Percentiles rank a stretch among this genome's conserved stretches.
Evolutionary conservation across 2,888 invertebrate genomes (phyloP).

Genomic region (Sinopyrophorus schimmeli): DNA sequence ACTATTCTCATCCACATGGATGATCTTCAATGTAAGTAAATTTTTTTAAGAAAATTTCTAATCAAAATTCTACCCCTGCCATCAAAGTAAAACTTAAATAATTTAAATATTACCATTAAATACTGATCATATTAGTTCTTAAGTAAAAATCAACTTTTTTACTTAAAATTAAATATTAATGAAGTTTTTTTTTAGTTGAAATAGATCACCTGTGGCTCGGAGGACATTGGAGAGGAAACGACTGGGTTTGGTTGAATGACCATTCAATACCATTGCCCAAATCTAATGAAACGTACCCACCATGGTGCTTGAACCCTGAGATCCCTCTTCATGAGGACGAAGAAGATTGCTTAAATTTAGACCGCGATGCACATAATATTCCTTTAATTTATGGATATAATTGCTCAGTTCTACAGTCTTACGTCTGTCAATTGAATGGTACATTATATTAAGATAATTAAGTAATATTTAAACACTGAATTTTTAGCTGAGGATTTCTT

Average conservation of each 20-base stretch:
- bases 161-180: neutral
- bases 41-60: too few species aligned
- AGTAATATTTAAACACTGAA: neutral
- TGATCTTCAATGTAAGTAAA: constrained; percentile 1
- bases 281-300: constrained; percentile 50
- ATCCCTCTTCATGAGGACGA: constrained; percentile 44
- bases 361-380: constrained; percentile 57
- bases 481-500: neutral
- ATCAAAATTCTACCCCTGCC: too few species aligned
- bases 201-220: constrained; percentile 5
- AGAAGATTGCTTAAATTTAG: constrained; percentile 58
- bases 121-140: too few species aligned
- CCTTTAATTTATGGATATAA: constrained; percentile 59
- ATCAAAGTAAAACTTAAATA: too few species aligned
- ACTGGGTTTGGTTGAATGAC: constrained; percentile 10
- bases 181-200: neutral
- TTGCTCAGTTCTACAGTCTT: constrained; percentile 59
- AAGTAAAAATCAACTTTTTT: too few species aligned
- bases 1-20: neutral
- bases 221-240: constrained; percentile 3
- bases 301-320: constrained; percentile 54
- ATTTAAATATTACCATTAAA: too few species aligned
- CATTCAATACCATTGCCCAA: neutral
- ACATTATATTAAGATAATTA: neutral
- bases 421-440: constrained; percentile 46